Base-by-base conservation (phyloP, 2,797 vertebrate species). In the Sebastes oblongus region DNA sequence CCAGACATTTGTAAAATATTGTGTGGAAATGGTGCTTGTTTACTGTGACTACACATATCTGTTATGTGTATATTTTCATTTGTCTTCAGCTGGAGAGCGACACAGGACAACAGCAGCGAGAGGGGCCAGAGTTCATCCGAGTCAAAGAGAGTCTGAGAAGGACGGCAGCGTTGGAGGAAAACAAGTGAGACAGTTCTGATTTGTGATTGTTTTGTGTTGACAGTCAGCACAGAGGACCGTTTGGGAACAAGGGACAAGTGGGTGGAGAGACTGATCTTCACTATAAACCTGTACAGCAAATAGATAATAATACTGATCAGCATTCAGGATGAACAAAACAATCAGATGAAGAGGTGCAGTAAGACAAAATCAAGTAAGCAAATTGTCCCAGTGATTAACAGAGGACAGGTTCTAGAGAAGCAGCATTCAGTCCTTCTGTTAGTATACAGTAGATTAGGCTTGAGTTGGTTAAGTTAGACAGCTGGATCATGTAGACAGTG, bases 91-190 rank as follows among this genome's bases (percentile, higher is more conserved):
- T 97, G 88, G 97, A 98, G 78, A 96, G 93, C 75, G 95, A 95
- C 50, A 90, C 91, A 22, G 90, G 94, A 66, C 93, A 62, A 50
- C 93, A 86, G 62, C 83, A 86, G 62, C 83, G 90, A 81, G 94
- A 92, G 16, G 85, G 95, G 55, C 94, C 97, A 0, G 97, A 98
- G 90, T 97, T 97, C 87, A 93, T 98, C 56, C 95, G 94, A 92
- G 97, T 98, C 66, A 96, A 96, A 92, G 96, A 97, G 81, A 96
- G 96, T 77, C 93, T 97, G 82, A 95, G 96, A 83, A 95, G 96
- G 86, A 97, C 95, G 1, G 75, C 95, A 0, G 91, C 81, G 0
- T 79, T 94, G 82, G 83, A 65, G 95, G 95, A 77, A 90, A 95
- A 39, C 8, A 74, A 27, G 67, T 76, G 30, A 85, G 82, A 82